A percentile compares a stretch with the other conserved stretches of the same genome.
phyloP scores from a whole-genome alignment of 1,140 invertebrate species.

The Trinorchestia longiramus region DNA sequence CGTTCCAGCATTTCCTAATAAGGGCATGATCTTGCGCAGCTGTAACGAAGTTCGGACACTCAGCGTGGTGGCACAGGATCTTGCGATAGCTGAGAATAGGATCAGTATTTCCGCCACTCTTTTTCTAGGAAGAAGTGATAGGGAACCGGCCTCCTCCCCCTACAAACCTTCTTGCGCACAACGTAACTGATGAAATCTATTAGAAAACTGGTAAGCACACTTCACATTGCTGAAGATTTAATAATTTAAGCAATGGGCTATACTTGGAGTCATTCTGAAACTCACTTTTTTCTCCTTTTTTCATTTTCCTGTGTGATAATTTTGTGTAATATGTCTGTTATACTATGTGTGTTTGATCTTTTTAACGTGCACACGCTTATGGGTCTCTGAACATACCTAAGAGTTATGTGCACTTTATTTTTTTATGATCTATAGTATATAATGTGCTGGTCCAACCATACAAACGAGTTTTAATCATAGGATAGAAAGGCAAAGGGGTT shows the following conservation, averaged over 20 bases:
- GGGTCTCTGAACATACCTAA: too few species aligned
- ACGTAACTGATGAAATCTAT: background rate
- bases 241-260: background rate
- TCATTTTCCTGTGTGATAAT: background rate
- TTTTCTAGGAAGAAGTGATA: constrained; percentile 46
- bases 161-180: background rate
- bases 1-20: constrained; percentile 42
- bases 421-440: too few species aligned
- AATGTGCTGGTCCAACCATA: too few species aligned
- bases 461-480: too few species aligned
- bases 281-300: background rate
- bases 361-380: background rate
- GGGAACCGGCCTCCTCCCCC: constrained; percentile 1
- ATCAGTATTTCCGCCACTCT: constrained; percentile 48
- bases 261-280: background rate
- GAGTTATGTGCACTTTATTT: too few species aligned
- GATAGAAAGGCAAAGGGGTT: too few species aligned
- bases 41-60: background rate
- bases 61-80: background rate
- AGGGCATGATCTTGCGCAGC: constrained; percentile 21
- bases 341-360: background rate
- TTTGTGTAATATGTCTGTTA: background rate
- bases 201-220: background rate
- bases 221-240: background rate
- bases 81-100: background rate